Percentiles rank a stretch among this genome's conserved stretches.
Evolutionary conservation across 2,888 invertebrate species (phyloP).

Genomic region (Oxyteleia sp.): DNA sequence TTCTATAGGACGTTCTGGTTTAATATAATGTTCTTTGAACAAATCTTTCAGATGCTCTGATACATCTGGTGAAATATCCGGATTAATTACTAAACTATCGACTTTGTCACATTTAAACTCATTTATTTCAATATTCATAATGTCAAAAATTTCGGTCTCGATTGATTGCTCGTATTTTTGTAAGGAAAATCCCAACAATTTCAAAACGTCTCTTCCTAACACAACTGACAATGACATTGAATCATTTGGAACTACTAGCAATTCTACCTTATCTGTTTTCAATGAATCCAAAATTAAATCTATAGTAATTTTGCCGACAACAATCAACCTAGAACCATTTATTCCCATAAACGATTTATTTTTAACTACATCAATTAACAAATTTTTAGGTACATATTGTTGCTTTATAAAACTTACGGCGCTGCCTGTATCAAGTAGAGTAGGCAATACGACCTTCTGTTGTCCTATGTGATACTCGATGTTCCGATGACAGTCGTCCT

Average conservation of each 20-base stretch:
- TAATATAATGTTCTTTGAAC: constrained; percentile 12
- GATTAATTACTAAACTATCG: too few relatives aligned
- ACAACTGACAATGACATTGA: constrained; percentile 1
- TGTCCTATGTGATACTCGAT: background rate
- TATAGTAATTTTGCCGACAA: background rate
- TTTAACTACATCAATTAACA: background rate
- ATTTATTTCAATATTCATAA: constrained; percentile 15
- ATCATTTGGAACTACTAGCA: background rate
- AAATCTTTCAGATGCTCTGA: constrained; percentile 23
- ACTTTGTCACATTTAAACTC: too few relatives aligned
- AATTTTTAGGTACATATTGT: background rate
- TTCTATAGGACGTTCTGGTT: constrained; percentile 27
- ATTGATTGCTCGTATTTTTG: background rate
- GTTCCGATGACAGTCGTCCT: constrained; percentile 2
- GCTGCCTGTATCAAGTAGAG: constrained; percentile 7
- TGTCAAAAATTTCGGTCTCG: background rate
- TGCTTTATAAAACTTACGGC: constrained; percentile 15
- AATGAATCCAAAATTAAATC: background rate
- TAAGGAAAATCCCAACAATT: constrained; percentile 1
- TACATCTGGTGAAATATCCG: background rate
- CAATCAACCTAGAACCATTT: background rate
- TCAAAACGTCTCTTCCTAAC: constrained; percentile 8
- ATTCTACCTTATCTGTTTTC: constrained; percentile 1
- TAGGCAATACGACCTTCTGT: constrained; percentile 1
- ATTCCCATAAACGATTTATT: background rate